Percentiles rank a stretch among this genome's conserved stretches.
Evolutionary conservation across 2,113 vertebrate genomes (phyloP).

Genomic region (Catharus fuscescens): DNA sequence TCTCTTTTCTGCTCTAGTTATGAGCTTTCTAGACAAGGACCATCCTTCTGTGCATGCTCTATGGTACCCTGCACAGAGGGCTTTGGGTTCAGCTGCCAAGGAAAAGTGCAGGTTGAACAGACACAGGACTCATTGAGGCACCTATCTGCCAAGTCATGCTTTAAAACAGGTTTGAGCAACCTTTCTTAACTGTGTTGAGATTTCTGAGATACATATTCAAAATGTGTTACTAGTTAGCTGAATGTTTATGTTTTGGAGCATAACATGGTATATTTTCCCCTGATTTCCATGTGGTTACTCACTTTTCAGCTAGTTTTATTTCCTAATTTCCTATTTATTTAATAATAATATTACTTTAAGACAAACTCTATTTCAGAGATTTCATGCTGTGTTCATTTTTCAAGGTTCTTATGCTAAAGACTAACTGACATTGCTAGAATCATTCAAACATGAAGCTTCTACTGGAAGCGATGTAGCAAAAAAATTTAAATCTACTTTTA

Average conservation of each 20-base stretch:
- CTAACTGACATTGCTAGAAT: not conserved
- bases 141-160: not conserved
- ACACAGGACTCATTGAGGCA: not conserved
- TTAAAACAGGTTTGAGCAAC: not conserved
- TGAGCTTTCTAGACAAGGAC: not conserved
- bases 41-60: not conserved
- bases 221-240: not conserved
- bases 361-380: not conserved
- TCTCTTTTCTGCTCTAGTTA: not conserved
- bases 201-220: not conserved
- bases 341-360: not conserved
- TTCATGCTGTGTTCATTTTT: not conserved
- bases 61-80: not conserved
- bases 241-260: not conserved
- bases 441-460: not conserved
- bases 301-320: not conserved
- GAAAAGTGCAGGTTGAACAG: not conserved
- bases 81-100: rapidly evolving
- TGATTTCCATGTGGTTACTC: not conserved
- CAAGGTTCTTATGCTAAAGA: not conserved
- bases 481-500: not conserved
- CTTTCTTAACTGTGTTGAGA: not conserved
- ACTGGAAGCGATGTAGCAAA: not conserved
- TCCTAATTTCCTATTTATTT: not conserved
- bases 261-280: not conserved